Evolutionary conservation across 2,113 vertebrate species (phyloP).

Genomic region (Rhombomys opimus): DNA sequence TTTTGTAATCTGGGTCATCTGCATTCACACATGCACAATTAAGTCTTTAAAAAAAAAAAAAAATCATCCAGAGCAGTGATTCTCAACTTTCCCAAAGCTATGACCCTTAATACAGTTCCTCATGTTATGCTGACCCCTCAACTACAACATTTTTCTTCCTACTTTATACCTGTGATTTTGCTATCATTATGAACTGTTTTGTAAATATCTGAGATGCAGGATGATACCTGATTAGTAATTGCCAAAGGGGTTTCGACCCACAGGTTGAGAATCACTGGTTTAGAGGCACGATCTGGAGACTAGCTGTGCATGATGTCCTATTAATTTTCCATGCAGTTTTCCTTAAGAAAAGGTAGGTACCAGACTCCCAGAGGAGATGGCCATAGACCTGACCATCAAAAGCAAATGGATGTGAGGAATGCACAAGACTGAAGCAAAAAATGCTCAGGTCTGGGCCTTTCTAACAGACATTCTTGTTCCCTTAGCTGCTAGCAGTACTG

Average conservation of each 20-base stretch:
- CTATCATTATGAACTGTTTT: no score
- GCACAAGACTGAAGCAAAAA: no score
- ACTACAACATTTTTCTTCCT: not conserved
- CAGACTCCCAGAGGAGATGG: not conserved
- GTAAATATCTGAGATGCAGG: no score
- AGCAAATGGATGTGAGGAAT: not conserved
- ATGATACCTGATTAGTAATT: no score
- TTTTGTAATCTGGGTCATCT: not conserved
- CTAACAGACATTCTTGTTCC: no score
- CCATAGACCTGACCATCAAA: not conserved
- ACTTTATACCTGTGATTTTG: not conserved
- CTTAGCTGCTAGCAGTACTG: not conserved
- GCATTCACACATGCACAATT: not conserved
- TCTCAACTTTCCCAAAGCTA: not conserved
- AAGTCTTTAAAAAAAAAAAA: not conserved
- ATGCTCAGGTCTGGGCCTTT: not conserved
- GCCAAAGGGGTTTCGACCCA: no score
- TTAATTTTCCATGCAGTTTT: not conserved
- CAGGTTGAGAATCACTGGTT: no score
- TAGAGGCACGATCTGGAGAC: not conserved
- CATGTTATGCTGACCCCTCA: not conserved
- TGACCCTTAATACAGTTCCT: not conserved
- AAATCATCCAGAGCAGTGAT: not conserved
- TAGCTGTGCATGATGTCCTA: no score
- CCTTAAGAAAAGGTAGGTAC: not conserved